Conservation (phyloP, 1,140 invertebrate species). For the Asobara japonica region DNA sequence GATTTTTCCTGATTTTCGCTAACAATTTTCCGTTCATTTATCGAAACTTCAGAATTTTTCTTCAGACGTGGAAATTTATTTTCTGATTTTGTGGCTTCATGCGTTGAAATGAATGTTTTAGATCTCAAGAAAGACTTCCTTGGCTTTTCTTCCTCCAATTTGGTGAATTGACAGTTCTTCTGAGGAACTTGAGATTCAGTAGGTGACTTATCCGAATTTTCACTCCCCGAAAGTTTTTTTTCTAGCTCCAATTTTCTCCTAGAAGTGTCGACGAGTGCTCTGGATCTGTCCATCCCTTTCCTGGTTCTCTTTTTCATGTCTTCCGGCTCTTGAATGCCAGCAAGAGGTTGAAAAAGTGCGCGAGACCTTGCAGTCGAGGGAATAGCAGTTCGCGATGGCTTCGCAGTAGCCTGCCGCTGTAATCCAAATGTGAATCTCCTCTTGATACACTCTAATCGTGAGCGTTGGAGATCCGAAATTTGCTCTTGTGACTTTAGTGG, state of each 20-base stretch:
- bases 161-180: background rate
- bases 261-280: background rate
- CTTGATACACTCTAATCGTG: background rate
- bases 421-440: background rate
- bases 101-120: background rate
- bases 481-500: background rate
- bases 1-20: background rate
- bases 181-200: background rate
- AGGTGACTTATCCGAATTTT: background rate
- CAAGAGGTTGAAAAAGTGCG: background rate
- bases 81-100: background rate
- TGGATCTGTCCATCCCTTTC: background rate
- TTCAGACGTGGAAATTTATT: background rate
- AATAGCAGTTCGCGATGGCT: slow-evolving; percentile 14
- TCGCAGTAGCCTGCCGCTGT: background rate
- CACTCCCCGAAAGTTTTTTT: background rate
- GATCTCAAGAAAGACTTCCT: background rate
- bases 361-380: background rate
- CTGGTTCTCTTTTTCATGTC: background rate
- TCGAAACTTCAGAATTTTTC: background rate
- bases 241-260: background rate
- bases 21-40: background rate
- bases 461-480: background rate
- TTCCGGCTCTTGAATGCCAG: background rate
- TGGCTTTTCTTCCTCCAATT: background rate